Evolutionary conservation across 2,113 vertebrate species (phyloP), one percentile per base, ranked within the genome.

Genomic region (Pelusios castaneus): DNA sequence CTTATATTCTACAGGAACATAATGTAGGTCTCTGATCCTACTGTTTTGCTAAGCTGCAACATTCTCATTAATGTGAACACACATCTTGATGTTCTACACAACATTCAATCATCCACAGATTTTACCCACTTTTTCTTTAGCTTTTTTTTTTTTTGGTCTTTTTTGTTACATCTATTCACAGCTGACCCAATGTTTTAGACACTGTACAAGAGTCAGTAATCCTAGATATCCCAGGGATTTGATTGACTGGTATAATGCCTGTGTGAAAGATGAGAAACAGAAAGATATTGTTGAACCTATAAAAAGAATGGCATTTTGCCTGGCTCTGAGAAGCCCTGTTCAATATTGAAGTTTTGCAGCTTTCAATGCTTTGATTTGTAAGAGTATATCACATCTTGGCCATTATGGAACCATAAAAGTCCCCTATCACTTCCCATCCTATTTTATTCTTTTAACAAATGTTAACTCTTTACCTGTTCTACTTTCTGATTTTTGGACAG

Each of bases 271-370:
- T 97, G 93, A 97, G 97, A 97, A 97, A 96, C 86, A 96, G 93
- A 96, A 94, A 91, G 94, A 89, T 96, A 97, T 94, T 97, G 93
- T 96, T 96, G 95, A 97, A 97, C 96, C 85, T 97, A 96, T 97
- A 96, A 97, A 98, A 98, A 96, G 75, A 82, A 91, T 98, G 96
- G 97, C 96, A 95, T 97, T 98, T 97, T 97, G 77, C 93, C 95
- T 96, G 94, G 93, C 97, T 97, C 95, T 96, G 94, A 97, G 94
- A 94, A 96, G 91, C 92, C 95, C 82, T 95, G 76, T 97, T 97
- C 84, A 4, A 95, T 97, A 95, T 80, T 97, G 95, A 97, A 97
- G 92, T 96, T 97, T 97, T 97, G 85, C 96, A 95, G 92, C 88
- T 93, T 94, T 85, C 67, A 84, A 58, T 58, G 82, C 95, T 98